phyloP scores from a whole-genome alignment of 2,113 vertebrate species.

The Tauraco erythrolophus region DNA sequence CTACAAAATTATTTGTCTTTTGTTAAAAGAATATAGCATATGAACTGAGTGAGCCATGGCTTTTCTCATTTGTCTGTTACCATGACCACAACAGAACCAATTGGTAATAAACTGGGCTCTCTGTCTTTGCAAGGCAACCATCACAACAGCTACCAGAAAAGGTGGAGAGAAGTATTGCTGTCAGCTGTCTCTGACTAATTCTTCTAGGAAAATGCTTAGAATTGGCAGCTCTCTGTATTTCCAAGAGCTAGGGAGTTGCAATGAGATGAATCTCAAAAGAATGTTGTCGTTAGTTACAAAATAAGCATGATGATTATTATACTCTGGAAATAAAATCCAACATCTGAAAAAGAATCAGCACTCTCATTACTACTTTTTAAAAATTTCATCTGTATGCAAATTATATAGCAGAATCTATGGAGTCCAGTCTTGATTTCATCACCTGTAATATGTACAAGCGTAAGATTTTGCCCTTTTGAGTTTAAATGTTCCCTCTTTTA shows the following conservation, averaged over 20 bases:
- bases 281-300: slow-evolving; percentile 27
- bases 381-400: slow-evolving; percentile 50
- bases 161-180: neutral
- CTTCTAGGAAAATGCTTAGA: neutral
- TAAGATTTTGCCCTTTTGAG: slow-evolving; percentile 36
- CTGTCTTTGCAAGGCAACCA: neutral
- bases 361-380: slow-evolving; percentile 16
- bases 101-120: neutral
- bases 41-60: neutral
- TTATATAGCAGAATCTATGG: neutral
- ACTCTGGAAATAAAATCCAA: neutral
- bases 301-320: neutral
- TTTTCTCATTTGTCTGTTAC: neutral
- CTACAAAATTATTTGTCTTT: neutral
- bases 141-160: neutral
- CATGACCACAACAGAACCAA: neutral
- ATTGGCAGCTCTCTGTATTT: neutral
- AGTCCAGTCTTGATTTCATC: neutral
- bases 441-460: neutral
- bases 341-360: slow-evolving; percentile 19
- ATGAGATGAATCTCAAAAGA: neutral
- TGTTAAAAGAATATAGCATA: neutral
- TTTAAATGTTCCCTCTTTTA: slow-evolving; percentile 26
- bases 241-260: neutral
- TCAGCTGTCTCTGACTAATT: neutral